Evolutionary conservation across 2,113 vertebrate species (phyloP).

Genomic region (Indri indri): DNA sequence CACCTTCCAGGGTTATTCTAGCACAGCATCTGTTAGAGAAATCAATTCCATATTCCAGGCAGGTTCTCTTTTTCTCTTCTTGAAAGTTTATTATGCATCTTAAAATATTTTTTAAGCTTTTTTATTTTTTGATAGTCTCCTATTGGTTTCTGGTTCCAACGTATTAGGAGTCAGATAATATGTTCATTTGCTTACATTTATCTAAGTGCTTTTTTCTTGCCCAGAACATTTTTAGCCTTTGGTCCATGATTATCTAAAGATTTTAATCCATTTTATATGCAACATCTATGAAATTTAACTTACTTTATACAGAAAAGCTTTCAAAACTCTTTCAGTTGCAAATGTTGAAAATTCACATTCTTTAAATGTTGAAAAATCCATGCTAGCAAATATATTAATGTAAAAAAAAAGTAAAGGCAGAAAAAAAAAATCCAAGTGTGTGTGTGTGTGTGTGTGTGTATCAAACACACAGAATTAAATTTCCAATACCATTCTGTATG

Average conservation of each 20-base stretch:
- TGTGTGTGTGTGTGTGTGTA: neutral
- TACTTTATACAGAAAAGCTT: conserved; percentile 65
- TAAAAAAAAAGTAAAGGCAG: neutral
- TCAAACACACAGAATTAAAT: conserved; percentile 17
- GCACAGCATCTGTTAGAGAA: neutral
- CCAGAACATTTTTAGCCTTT: conserved; percentile 58
- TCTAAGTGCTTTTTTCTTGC: conserved; percentile 9
- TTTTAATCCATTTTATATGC: conserved; percentile 28
- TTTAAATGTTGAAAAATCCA: conserved; percentile 39
- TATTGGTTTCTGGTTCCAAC: conserved; percentile 41
- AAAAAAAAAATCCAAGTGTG: neutral
- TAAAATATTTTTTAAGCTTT: neutral
- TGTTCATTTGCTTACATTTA: conserved; percentile 1
- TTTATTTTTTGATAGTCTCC: neutral
- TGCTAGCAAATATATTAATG: neutral
- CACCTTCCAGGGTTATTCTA: neutral
- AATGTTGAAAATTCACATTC: conserved; percentile 63
- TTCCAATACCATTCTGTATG: neutral
- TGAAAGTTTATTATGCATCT: conserved; percentile 37
- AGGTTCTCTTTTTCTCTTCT: neutral
- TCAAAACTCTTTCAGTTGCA: conserved; percentile 48
- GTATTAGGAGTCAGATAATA: neutral
- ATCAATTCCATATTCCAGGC: neutral
- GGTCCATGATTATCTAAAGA: conserved; percentile 31
- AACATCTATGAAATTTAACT: conserved; percentile 34